These are phyloP conservation scores for Glareola pratincola DNA, from an alignment of 2,113 vertebrate genomes.

Conservation along the genomic window DNA sequence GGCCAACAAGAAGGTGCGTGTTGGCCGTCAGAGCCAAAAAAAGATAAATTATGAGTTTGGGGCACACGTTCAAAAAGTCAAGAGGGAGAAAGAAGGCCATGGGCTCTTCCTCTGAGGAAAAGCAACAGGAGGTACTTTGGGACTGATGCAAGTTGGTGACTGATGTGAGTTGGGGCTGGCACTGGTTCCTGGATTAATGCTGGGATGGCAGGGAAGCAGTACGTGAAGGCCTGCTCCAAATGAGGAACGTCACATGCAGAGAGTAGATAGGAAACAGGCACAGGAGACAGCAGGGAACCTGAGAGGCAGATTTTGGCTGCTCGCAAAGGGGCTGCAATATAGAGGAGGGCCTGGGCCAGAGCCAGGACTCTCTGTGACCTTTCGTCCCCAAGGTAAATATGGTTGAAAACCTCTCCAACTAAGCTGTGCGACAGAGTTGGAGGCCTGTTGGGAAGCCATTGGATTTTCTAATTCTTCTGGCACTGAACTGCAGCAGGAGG, in stretches of 20 bases:
- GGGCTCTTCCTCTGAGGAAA: background rate
- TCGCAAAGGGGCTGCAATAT: background rate
- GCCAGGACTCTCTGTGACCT: background rate
- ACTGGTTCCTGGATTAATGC: background rate
- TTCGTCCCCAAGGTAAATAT: background rate
- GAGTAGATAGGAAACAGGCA: background rate
- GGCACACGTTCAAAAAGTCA: fast-evolving
- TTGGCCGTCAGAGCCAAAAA: background rate
- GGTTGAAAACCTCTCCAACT: background rate
- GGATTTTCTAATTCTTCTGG: background rate
- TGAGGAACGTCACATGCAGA: background rate
- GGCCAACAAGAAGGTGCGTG: background rate
- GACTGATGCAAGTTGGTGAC: fast-evolving
- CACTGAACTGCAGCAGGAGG: background rate
- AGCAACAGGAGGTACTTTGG: background rate
- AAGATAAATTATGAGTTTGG: background rate
- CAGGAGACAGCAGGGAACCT: background rate
- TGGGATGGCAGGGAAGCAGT: background rate
- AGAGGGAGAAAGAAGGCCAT: background rate
- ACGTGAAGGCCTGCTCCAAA: background rate
- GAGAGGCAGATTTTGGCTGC: background rate
- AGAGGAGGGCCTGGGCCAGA: background rate
- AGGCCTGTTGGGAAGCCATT: background rate
- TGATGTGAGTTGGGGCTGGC: fast-evolving
- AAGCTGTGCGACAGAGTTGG: background rate